A percentile compares a stretch with the other conserved stretches of the same genome.
Evolutionary conservation across 2,797 vertebrate species (phyloP).

Genomic region (Distichodus sexfasciatus): DNA sequence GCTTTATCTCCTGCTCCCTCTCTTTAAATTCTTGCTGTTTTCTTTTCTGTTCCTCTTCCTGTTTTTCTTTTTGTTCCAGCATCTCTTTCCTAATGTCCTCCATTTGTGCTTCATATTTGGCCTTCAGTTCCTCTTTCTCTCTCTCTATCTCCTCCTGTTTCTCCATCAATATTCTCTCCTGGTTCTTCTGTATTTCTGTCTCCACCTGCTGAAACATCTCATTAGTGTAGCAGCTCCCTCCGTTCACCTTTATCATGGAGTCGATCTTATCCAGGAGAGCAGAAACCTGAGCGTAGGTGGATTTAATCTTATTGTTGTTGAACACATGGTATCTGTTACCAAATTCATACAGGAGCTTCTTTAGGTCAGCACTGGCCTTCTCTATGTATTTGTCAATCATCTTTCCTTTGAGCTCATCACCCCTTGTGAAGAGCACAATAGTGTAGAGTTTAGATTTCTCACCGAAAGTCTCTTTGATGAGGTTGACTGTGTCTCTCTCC

Average conservation of each 20-base stretch:
- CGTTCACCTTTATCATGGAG: slow-evolving; percentile 6
- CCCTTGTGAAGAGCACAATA: no score
- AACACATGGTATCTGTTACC: not conserved
- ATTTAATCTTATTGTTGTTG: not conserved
- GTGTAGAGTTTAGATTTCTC: no score
- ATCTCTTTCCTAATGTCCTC: not conserved
- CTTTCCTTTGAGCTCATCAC: no score
- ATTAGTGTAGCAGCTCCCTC: slow-evolving; percentile 26
- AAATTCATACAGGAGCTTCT: not conserved
- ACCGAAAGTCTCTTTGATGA: no score
- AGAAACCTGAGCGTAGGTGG: not conserved
- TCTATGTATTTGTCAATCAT: no score
- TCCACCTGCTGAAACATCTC: slow-evolving; percentile 20
- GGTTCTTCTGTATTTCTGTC: not conserved
- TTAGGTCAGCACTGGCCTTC: no score
- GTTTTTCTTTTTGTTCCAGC: not conserved
- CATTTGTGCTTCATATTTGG: slow-evolving; percentile 14
- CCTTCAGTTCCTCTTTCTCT: slow-evolving; percentile 16
- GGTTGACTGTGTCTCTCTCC: no score
- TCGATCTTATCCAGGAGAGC: slow-evolving; percentile 10
- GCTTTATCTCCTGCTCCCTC: not conserved
- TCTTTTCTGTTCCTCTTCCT: not conserved
- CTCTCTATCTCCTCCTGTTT: slow-evolving; percentile 23
- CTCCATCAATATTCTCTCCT: slow-evolving; percentile 22
- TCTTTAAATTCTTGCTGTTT: slow-evolving; percentile 5